Percentiles rank a stretch among this genome's conserved stretches.
Conservation (phyloP, 2,888 invertebrate species). For the Amorpha juglandis region DNA sequence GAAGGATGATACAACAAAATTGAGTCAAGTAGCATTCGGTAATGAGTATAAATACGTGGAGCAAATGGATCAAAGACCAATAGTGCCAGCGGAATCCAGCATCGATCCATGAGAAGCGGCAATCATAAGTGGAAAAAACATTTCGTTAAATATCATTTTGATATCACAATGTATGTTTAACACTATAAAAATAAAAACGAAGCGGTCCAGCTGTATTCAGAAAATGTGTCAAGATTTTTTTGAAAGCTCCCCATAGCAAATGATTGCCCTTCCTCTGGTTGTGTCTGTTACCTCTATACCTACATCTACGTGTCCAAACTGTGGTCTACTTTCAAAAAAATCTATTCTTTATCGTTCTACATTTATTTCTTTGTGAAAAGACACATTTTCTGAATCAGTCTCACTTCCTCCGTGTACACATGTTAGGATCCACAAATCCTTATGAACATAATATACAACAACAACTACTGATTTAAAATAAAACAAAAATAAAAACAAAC, state of each 20-base stretch:
- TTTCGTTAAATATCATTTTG: conserved; percentile 69
- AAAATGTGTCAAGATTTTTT: conserved; percentile 89
- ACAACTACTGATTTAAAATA: conserved; percentile 50
- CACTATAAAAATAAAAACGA: conserved; percentile 54
- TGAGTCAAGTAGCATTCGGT: conserved; percentile 73
- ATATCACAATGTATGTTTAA: conserved; percentile 38
- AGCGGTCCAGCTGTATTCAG: conserved; percentile 82
- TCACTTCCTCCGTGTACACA: conserved; percentile 61
- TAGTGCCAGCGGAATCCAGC: conserved; percentile 80
- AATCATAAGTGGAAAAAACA: conserved; percentile 84
- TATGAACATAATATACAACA: conserved; percentile 64
- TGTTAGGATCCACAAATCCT: conserved; percentile 48
- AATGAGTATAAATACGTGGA: conserved; percentile 44
- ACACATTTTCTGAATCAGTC: conserved; percentile 92
- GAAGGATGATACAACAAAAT: conserved; percentile 5
- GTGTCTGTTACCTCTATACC: conserved; percentile 51
- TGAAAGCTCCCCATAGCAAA: conserved; percentile 82
- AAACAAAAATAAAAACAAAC: conserved; percentile 37
- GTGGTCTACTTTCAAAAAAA: conserved; percentile 85
- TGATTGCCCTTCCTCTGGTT: conserved; percentile 77
- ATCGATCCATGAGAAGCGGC: conserved; percentile 82
- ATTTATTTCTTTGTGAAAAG: conserved; percentile 86
- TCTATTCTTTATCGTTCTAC: conserved; percentile 77
- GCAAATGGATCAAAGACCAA: conserved; percentile 62
- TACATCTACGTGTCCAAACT: conserved; percentile 81